Percentiles rank a stretch among this genome's conserved stretches.
Conservation (phyloP, 2,797 vertebrate genomes). For the Bradypus variegatus region DNA sequence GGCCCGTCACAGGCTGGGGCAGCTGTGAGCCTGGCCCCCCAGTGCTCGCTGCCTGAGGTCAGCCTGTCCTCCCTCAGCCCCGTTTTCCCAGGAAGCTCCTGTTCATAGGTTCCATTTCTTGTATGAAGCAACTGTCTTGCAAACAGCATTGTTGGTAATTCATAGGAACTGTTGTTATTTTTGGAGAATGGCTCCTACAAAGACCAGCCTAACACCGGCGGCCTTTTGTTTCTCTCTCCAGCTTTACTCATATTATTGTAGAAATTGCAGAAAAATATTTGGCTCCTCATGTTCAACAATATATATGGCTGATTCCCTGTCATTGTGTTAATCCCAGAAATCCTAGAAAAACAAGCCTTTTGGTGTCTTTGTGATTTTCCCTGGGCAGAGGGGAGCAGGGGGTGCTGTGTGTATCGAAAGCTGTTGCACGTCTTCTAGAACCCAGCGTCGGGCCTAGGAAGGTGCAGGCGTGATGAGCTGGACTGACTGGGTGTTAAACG, state of each 20-base stretch:
- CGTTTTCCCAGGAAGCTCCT: constrained; percentile 41
- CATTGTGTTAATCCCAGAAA: constrained; percentile 72
- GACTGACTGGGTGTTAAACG: neutral
- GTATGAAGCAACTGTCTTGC: constrained; percentile 36
- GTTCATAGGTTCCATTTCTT: constrained; percentile 45
- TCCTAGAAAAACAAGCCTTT: constrained; percentile 73
- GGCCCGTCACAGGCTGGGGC: neutral
- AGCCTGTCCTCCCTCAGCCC: neutral
- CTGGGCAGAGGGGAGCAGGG: constrained; percentile 43
- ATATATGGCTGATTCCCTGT: constrained; percentile 74
- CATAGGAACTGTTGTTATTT: constrained; percentile 69
- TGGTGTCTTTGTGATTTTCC: constrained; percentile 70
- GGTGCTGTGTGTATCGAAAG: constrained; percentile 6
- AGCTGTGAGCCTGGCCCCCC: neutral
- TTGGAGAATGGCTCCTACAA: constrained; percentile 65
- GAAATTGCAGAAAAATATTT: constrained; percentile 78
- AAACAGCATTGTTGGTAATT: constrained; percentile 68
- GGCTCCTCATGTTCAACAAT: constrained; percentile 71
- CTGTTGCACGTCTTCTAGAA: neutral
- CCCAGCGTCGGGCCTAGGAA: neutral
- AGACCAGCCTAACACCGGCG: constrained; percentile 67
- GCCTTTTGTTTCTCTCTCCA: constrained; percentile 52
- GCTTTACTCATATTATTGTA: constrained; percentile 74
- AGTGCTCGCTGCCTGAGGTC: constrained; percentile 16
- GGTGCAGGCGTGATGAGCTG: neutral